phyloP scores from a whole-genome alignment of 2,797 vertebrate genomes.

The Amblyraja radiata region DNA sequence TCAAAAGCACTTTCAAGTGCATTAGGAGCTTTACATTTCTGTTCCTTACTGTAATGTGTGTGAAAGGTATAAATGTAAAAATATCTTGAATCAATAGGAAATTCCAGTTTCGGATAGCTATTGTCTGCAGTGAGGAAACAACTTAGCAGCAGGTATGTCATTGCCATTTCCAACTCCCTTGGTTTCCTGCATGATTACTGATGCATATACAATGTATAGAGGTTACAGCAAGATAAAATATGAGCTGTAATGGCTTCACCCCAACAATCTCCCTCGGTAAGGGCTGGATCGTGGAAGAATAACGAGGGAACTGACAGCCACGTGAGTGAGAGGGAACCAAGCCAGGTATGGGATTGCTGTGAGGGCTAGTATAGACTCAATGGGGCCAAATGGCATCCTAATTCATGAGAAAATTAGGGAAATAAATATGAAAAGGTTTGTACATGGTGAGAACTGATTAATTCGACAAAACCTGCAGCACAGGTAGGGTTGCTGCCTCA shows the following conservation, averaged over 20 bases:
- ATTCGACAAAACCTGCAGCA: neutral
- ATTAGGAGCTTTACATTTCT: neutral
- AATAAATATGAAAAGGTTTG: neutral
- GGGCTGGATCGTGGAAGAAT: no score
- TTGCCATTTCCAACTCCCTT: neutral
- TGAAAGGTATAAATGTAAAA: slow-evolving; percentile 1
- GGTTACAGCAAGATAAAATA: neutral
- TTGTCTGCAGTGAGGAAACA: neutral
- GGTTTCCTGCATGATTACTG: neutral
- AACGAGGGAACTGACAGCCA: no score
- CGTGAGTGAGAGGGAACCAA: no score
- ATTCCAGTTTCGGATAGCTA: neutral
- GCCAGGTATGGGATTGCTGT: no score
- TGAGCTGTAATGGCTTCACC: neutral
- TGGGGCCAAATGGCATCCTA: no score
- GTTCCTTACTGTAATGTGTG: neutral
- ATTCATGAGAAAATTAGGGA: neutral
- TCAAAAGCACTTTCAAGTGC: neutral
- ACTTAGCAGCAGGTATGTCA: neutral
- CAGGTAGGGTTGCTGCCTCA: no score
- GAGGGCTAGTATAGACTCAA: no score
- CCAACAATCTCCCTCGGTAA: no score
- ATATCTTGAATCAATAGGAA: neutral
- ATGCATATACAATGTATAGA: neutral
- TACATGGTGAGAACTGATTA: neutral